Conservation (phyloP, 2,888 invertebrate genomes). For the Notocelia uddmanniana region DNA sequence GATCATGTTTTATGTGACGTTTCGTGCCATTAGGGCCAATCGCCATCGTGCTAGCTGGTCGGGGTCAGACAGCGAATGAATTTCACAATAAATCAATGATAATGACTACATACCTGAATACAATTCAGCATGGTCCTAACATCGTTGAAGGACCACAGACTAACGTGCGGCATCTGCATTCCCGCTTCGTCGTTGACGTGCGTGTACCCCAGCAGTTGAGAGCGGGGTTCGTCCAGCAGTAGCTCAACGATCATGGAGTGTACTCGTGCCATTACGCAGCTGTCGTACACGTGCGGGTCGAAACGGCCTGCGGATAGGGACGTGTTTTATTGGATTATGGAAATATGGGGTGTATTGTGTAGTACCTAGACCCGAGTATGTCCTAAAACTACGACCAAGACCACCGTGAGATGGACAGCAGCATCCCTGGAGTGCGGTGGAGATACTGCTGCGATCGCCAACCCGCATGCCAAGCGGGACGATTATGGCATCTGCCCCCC, state of each 20-base stretch:
- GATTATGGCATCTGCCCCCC: too few species aligned
- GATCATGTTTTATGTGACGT: too few species aligned
- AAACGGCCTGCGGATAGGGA: constrained; percentile 85
- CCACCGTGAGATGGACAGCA: too few species aligned
- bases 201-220: constrained; percentile 91
- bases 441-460: too few species aligned
- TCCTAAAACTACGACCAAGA: too few species aligned
- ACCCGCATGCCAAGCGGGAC: too few species aligned
- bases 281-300: constrained; percentile 91
- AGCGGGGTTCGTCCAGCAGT: constrained; percentile 92
- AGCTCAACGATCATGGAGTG: constrained; percentile 95
- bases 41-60: too few species aligned
- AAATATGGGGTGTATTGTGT: too few species aligned
- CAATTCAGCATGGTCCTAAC: constrained; percentile 91
- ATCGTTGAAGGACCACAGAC: constrained; percentile 93
- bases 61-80: not conserved
- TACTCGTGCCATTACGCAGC: constrained; percentile 93
- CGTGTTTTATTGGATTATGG: not conserved
- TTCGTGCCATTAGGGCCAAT: too few species aligned
- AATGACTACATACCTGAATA: constrained; percentile 86
- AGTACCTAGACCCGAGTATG: too few species aligned
- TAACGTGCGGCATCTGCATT: constrained; percentile 93
- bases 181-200: constrained; percentile 94
- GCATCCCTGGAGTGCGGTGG: too few species aligned
- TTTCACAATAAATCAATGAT: too few species aligned